Conservation (phyloP, 2,888 invertebrate species). For the Thymelicus acteon region DNA sequence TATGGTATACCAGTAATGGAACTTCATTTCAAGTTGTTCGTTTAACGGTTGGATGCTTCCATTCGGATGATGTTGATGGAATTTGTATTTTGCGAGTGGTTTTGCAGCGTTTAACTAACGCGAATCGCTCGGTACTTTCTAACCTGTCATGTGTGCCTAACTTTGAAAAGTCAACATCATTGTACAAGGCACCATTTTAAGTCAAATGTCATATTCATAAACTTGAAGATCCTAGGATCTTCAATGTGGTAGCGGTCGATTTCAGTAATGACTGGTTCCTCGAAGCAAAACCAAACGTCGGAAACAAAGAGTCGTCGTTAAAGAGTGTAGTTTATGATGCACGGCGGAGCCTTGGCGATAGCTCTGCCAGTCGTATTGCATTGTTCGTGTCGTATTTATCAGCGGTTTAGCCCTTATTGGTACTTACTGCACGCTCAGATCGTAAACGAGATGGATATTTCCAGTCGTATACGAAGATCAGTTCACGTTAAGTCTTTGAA, state of each 20-base stretch:
- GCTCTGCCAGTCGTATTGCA: conserved; percentile 39
- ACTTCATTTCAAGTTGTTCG: no score
- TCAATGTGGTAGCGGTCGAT: conserved; percentile 5
- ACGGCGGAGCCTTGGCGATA: conserved; percentile 40
- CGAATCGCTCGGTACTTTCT: no score
- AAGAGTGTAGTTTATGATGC: conserved; percentile 29
- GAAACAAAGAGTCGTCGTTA: conserved; percentile 33
- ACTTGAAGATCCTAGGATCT: conserved; percentile 7
- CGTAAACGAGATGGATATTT: conserved; percentile 25
- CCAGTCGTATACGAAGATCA: conserved; percentile 3
- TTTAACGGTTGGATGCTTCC: no score
- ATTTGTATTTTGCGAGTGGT: no score
- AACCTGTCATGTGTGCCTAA: neutral
- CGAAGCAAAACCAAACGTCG: conserved; percentile 24
- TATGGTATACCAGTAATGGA: no score
- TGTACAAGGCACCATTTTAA: conserved; percentile 7
- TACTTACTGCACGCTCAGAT: conserved; percentile 19
- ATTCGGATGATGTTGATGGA: no score
- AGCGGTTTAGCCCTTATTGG: conserved; percentile 25
- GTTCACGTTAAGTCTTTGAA: conserved; percentile 13
- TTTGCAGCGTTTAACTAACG: no score
- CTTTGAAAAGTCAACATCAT: no score
- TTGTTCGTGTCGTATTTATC: conserved; percentile 41
- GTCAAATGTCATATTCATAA: conserved; percentile 4
- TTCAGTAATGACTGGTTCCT: conserved; percentile 25